Evolutionary conservation across 2,888 invertebrate genomes (phyloP).

Genomic region (Cremastinae sp.): DNA sequence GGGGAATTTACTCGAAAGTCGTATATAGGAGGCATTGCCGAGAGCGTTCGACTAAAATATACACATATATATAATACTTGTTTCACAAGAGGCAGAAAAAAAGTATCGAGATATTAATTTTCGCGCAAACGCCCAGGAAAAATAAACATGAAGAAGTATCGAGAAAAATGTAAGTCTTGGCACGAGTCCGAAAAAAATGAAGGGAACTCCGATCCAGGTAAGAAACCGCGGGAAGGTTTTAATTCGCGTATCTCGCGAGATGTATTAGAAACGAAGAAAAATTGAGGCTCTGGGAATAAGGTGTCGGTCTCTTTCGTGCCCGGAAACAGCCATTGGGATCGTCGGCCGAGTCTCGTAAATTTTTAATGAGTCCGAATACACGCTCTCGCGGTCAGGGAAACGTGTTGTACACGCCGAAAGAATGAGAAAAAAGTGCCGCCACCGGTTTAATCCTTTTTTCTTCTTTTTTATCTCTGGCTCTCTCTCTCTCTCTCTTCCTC

Average conservation of each 20-base stretch:
- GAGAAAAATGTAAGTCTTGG: too few species aligned
- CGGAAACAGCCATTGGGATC: constrained; percentile 11
- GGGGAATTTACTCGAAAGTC: too few species aligned
- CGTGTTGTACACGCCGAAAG: constrained; percentile 25
- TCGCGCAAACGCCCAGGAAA: too few species aligned
- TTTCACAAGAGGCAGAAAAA: background rate
- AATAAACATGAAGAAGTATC: too few species aligned
- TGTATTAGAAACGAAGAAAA: constrained; percentile 43
- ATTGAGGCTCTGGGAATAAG: constrained; percentile 15
- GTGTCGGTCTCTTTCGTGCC: constrained; percentile 7
- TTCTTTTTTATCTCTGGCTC: too few species aligned
- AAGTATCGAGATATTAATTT: too few species aligned
- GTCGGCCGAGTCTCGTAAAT: constrained; percentile 62
- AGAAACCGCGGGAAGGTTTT: constrained; percentile 11
- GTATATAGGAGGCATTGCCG: too few species aligned
- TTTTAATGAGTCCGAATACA: constrained; percentile 65
- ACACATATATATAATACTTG: too few species aligned
- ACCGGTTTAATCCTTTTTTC: constrained; percentile 51
- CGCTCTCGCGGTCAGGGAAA: constrained; percentile 41
- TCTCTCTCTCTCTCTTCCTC: background rate
- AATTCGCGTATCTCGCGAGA: constrained; percentile 30
- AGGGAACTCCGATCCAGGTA: too few species aligned
- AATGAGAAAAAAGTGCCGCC: constrained; percentile 28
- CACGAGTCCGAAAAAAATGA: too few species aligned
- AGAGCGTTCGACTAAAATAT: too few species aligned